Evolutionary conservation across 2,113 vertebrate species (phyloP).

Genomic region (Thunnus maccoyii): DNA sequence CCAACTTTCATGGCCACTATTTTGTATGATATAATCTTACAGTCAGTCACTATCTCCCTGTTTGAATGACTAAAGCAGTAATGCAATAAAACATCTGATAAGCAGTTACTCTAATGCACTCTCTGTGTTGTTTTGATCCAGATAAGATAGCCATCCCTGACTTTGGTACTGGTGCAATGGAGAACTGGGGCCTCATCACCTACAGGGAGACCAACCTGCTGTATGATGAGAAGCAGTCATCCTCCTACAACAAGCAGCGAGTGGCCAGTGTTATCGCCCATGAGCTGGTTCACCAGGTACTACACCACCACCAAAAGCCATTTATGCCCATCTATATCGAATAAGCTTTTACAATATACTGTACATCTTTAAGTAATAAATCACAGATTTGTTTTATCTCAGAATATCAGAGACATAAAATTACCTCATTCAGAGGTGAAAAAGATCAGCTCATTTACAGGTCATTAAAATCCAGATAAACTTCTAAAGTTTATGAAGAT

Average conservation of each 20-base stretch:
- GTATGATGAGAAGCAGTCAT: constrained; percentile 90
- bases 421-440: too few species aligned
- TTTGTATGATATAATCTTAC: too few species aligned
- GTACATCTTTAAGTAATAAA: too few species aligned
- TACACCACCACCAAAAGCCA: too few species aligned
- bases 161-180: constrained; percentile 98
- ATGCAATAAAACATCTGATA: neutral
- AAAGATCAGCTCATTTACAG: too few species aligned
- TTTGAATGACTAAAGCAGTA: neutral
- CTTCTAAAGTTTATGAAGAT: too few species aligned
- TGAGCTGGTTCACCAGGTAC: constrained; percentile 97
- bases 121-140: constrained; percentile 66
- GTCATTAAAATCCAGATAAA: too few species aligned
- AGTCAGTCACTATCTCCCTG: neutral
- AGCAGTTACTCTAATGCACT: neutral
- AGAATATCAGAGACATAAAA: too few species aligned
- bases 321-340: too few species aligned
- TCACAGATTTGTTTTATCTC: too few species aligned
- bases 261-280: constrained; percentile 94
- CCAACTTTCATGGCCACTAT: neutral
- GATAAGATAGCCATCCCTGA: constrained; percentile 99
- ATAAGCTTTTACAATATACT: too few species aligned
- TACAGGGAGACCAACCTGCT: constrained; percentile 96
- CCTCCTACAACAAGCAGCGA: constrained; percentile 91
- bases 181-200: constrained; percentile 98